Conservation (phyloP, 2,888 invertebrate species). For the Tetragonula carbonaria region DNA sequence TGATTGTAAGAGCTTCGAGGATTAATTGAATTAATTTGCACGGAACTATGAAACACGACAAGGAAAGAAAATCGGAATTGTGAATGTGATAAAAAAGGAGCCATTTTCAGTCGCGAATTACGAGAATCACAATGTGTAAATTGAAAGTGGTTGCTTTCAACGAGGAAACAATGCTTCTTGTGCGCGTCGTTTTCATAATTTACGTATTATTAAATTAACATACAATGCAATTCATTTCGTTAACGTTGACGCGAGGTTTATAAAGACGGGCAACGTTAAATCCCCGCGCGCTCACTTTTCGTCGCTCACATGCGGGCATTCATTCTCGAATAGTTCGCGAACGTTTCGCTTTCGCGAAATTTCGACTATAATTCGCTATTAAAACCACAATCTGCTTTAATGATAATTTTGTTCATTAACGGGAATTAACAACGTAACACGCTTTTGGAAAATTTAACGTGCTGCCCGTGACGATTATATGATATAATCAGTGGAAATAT, state of each 20-base stretch:
- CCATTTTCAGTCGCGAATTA: slow-evolving; percentile 19
- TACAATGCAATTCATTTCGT: slow-evolving; percentile 22
- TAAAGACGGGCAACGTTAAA: not conserved
- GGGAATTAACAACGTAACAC: slow-evolving; percentile 46
- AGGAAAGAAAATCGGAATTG: not conserved
- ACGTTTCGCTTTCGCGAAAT: not conserved
- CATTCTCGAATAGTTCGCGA: slow-evolving; percentile 16
- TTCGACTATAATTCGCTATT: slow-evolving; percentile 42
- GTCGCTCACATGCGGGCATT: not conserved
- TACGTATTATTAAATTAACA: slow-evolving; percentile 16
- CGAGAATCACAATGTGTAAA: slow-evolving; percentile 3
- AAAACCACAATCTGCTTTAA: slow-evolving; percentile 15
- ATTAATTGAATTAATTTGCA: slow-evolving; percentile 14
- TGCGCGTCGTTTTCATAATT: slow-evolving; percentile 10
- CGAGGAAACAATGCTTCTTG: not conserved
- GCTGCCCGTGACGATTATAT: slow-evolving; percentile 28
- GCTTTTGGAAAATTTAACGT: slow-evolving; percentile 39
- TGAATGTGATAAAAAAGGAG: slow-evolving; percentile 13
- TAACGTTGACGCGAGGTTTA: not conserved
- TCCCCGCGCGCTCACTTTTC: not conserved
- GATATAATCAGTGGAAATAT: slow-evolving; percentile 40
- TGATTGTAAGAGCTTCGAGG: not conserved
- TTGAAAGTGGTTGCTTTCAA: slow-evolving; percentile 28
- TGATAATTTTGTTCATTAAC: slow-evolving; percentile 49
- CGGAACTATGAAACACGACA: not conserved